A percentile compares a stretch with the other conserved stretches of the same genome.
Conservation (phyloP, 2,113 vertebrate genomes). For the Lanius ludovicianus region DNA sequence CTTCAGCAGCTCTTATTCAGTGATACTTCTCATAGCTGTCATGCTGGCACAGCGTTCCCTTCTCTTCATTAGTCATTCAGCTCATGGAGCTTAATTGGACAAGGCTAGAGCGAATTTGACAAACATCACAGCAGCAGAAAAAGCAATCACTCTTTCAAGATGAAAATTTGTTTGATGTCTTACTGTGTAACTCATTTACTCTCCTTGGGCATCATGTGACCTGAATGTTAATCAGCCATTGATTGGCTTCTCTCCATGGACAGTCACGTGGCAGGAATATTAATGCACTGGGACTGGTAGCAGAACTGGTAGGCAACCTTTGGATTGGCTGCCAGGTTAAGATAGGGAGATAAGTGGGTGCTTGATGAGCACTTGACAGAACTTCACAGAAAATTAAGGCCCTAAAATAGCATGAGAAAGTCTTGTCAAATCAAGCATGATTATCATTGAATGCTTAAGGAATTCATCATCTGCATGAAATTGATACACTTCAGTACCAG, state of each 20-base stretch:
- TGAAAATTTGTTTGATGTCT: constrained; percentile 91
- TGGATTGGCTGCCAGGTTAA: constrained; percentile 84
- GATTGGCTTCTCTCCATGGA: constrained; percentile 83
- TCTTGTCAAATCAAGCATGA: constrained; percentile 89
- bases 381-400: constrained; percentile 89
- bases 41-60: constrained; percentile 65
- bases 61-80: constrained; percentile 86
- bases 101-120: constrained; percentile 86
- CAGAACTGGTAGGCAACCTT: constrained; percentile 74
- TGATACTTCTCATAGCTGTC: constrained; percentile 69
- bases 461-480: constrained; percentile 89
- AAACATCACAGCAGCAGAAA: constrained; percentile 90
- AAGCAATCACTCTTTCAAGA: constrained; percentile 90
- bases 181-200: constrained; percentile 88
- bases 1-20: constrained; percentile 63
- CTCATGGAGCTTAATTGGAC: constrained; percentile 88
- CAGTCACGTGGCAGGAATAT: constrained; percentile 81
- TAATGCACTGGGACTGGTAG: constrained; percentile 71
- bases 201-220: constrained; percentile 82
- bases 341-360: constrained; percentile 83
- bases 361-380: constrained; percentile 88
- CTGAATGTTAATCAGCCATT: constrained; percentile 85
- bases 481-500: constrained; percentile 84
- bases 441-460: constrained; percentile 85
- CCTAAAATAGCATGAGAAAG: constrained; percentile 89